Percentiles rank a stretch among this genome's conserved stretches.
Evolutionary conservation across 2,888 invertebrate species (phyloP).

Genomic region (Baronia brevicornis): DNA sequence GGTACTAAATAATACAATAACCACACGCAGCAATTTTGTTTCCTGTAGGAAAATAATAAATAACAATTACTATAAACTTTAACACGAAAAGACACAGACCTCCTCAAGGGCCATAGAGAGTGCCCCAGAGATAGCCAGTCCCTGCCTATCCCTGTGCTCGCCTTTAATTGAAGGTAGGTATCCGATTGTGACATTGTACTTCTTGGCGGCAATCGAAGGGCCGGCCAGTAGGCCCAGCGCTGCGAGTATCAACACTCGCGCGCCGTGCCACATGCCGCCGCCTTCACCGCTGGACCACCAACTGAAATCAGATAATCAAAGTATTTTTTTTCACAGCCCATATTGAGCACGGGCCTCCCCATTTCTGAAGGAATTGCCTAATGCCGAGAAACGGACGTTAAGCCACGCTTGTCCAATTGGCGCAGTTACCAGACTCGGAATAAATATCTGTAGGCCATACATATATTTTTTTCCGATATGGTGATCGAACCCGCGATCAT

Average conservation of each 20-base stretch:
- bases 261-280: constrained; percentile 79
- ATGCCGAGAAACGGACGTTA: too few relatives aligned
- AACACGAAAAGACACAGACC: constrained; percentile 54
- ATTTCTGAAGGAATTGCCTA: too few relatives aligned
- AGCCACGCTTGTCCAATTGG: too few relatives aligned
- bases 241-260: constrained; percentile 79
- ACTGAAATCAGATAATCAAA: constrained; percentile 34
- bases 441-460: too few relatives aligned
- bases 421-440: too few relatives aligned
- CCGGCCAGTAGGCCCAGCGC: constrained; percentile 75
- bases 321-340: too few relatives aligned
- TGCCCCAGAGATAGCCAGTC: constrained; percentile 92
- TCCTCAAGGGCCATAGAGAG: constrained; percentile 91
- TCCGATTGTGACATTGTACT: constrained; percentile 83
- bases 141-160: constrained; percentile 85
- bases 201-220: constrained; percentile 66
- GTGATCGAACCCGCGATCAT: too few relatives aligned
- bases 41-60: too few relatives aligned
- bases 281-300: constrained; percentile 59
- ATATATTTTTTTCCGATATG: too few relatives aligned
- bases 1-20: too few relatives aligned
- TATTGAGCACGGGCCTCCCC: too few relatives aligned
- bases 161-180: constrained; percentile 90
- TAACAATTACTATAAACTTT: constrained; percentile 1
- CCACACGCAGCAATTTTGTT: too few relatives aligned